Evolutionary conservation across 2,888 invertebrate genomes (phyloP).

Genomic region (Caenorhabditis sp.): DNA sequence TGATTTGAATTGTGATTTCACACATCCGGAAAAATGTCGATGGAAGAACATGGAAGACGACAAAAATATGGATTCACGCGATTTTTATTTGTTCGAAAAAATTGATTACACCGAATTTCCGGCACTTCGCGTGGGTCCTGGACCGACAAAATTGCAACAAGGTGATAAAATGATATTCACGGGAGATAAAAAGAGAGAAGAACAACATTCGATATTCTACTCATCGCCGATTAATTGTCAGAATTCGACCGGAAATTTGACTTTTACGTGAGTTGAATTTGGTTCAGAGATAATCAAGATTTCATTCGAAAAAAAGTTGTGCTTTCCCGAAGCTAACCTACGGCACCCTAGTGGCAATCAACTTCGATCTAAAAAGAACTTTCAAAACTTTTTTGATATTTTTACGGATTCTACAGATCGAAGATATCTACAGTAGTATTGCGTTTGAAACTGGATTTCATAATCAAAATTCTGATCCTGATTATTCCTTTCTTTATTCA

Average conservation of each 20-base stretch:
- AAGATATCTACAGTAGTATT: too few relatives aligned
- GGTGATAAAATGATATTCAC: conserved; percentile 59
- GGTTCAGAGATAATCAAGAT: neutral
- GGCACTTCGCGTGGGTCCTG: conserved; percentile 64
- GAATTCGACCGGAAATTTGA: conserved; percentile 66
- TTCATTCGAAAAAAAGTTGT: neutral
- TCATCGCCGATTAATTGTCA: conserved; percentile 69
- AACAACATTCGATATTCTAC: conserved; percentile 64
- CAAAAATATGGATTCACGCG: conserved; percentile 39
- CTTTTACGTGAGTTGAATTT: conserved; percentile 63
- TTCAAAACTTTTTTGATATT: too few relatives aligned
- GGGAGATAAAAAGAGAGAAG: conserved; percentile 58
- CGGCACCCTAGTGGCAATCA: too few relatives aligned
- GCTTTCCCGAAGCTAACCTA: too few relatives aligned
- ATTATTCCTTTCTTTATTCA: too few relatives aligned
- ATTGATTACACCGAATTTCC: conserved; percentile 69
- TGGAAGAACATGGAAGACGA: conserved; percentile 64
- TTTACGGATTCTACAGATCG: too few relatives aligned
- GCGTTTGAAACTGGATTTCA: too few relatives aligned
- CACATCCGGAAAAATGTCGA: conserved; percentile 57
- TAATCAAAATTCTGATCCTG: too few relatives aligned
- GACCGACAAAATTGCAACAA: conserved; percentile 65
- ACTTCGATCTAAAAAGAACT: too few relatives aligned
- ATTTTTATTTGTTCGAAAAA: conserved; percentile 68
- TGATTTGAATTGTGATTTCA: conserved; percentile 68